Conservation (phyloP, 2,888 invertebrate species). For the Andrena bicolor region DNA sequence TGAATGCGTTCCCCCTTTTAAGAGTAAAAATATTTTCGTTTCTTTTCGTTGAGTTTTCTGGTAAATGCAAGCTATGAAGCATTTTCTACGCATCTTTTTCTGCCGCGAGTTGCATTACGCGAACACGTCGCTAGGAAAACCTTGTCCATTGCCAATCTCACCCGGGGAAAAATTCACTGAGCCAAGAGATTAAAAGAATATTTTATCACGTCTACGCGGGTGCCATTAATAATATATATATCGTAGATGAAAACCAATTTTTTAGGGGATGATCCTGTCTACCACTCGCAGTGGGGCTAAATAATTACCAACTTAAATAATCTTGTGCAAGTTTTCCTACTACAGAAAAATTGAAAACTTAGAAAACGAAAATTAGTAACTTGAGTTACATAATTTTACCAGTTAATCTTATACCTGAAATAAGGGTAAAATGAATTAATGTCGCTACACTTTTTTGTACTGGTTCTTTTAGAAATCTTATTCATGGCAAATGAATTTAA, state of each 20-base stretch:
- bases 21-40: constrained; percentile 23
- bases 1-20: background rate
- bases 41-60: background rate
- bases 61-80: constrained; percentile 39
- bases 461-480: background rate
- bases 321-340: background rate
- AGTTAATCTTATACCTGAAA: background rate
- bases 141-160: constrained; percentile 46
- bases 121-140: constrained; percentile 44
- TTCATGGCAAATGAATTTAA: background rate
- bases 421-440: background rate
- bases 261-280: background rate
- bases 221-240: background rate
- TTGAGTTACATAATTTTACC: too few species aligned
- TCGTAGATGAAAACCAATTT: constrained; percentile 3
- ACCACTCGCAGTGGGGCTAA: background rate
- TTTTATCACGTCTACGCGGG: constrained; percentile 40
- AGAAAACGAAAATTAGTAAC: too few species aligned
- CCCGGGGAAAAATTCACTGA: constrained; percentile 35
- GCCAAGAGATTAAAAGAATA: constrained; percentile 43
- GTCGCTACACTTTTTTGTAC: background rate
- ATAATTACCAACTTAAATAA: background rate
- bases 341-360: too few species aligned
- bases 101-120: constrained; percentile 29
- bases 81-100: constrained; percentile 32